Conservation (phyloP, 2,797 vertebrate species). For the Pelodytes ibericus region DNA sequence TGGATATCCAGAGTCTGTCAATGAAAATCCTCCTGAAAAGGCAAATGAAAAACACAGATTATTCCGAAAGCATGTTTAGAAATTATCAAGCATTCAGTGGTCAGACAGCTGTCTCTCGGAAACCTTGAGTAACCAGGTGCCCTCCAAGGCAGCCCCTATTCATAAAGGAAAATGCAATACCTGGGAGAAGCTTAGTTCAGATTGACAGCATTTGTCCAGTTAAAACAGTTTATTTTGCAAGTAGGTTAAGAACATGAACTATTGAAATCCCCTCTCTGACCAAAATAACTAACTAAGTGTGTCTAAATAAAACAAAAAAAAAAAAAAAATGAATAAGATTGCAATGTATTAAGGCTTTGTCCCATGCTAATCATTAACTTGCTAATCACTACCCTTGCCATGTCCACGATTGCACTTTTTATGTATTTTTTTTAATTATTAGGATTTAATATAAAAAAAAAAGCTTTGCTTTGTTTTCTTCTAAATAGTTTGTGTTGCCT, state of each 20-base stretch:
- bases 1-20: constrained; percentile 88
- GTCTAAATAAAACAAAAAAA: constrained; percentile 14
- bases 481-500: background rate
- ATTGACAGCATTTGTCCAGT: constrained; percentile 54
- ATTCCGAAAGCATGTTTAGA: constrained; percentile 84
- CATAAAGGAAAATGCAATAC: constrained; percentile 80
- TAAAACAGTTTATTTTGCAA: constrained; percentile 32
- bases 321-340: background rate
- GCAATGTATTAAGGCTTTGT: background rate
- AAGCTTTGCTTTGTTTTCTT: background rate
- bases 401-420: background rate
- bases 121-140: constrained; percentile 85
- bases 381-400: too few relatives aligned
- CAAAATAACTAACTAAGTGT: too few relatives aligned
- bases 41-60: constrained; percentile 86
- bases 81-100: constrained; percentile 85
- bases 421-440: background rate
- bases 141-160: constrained; percentile 85
- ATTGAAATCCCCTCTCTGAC: too few relatives aligned
- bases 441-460: background rate
- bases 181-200: constrained; percentile 83
- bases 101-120: constrained; percentile 81
- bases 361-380: too few relatives aligned
- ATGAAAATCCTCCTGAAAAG: constrained; percentile 85
- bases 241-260: background rate